Evolutionary conservation across 2,888 invertebrate species (phyloP).

Genomic region (Punctoribates punctum): DNA sequence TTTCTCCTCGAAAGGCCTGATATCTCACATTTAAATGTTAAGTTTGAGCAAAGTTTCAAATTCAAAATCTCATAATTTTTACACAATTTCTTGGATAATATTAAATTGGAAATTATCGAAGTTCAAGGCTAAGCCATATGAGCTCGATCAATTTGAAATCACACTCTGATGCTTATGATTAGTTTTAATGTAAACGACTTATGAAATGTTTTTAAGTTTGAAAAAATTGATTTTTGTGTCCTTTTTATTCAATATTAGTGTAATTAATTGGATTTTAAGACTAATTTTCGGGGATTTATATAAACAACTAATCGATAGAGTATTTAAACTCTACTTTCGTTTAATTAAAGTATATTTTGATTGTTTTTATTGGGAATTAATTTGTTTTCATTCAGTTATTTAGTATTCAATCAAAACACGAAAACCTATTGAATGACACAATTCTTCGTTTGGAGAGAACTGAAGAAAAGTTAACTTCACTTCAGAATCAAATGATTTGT

Average conservation of each 20-base stretch:
- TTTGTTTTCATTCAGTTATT: not conserved
- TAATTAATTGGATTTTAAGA: slow-evolving; percentile 9
- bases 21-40: no score
- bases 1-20: no score
- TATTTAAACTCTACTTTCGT: not conserved
- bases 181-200: no score
- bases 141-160: no score
- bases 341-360: not conserved
- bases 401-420: not conserved
- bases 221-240: not conserved
- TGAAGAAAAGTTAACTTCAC: not conserved
- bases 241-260: not conserved
- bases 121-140: no score
- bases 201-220: not conserved
- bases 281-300: slow-evolving; percentile 21
- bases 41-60: no score
- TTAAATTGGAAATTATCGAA: no score
- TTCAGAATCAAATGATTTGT: slow-evolving; percentile 27
- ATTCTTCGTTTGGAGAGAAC: slow-evolving; percentile 16
- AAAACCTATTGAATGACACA: slow-evolving; percentile 24
- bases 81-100: no score
- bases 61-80: no score
- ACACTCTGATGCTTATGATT: no score
- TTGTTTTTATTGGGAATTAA: not conserved
- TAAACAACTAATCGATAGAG: not conserved